These are phyloP conservation scores for Teleopsis dalmanni DNA, from an alignment of 1,140 invertebrate species.

Conservation along the genomic window DNA sequence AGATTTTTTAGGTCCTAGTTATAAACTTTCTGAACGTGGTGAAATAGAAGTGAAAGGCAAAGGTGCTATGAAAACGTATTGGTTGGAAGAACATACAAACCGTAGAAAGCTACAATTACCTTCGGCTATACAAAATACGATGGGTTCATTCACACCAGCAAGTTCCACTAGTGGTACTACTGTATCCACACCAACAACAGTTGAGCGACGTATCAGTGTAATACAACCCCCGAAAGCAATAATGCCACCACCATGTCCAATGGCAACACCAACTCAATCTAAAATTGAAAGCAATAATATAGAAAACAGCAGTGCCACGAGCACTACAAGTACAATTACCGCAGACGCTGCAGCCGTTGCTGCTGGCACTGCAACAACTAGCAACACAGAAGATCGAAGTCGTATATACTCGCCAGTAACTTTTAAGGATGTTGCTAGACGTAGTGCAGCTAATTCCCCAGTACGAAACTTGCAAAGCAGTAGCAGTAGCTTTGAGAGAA, in stretches of 20 bases:
- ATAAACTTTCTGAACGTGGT: slow-evolving; percentile 70
- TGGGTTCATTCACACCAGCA: slow-evolving; percentile 14
- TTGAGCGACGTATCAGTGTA: slow-evolving; percentile 32
- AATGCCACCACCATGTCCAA: slow-evolving; percentile 20
- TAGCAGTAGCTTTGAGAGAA: slow-evolving; percentile 21
- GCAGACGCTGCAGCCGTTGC: slow-evolving; percentile 38
- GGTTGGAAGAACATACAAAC: slow-evolving; percentile 65
- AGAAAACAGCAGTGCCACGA: not conserved
- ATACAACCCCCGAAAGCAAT: slow-evolving; percentile 16
- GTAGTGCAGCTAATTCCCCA: slow-evolving; percentile 67
- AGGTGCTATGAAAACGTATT: slow-evolving; percentile 89
- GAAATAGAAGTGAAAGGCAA: slow-evolving; percentile 82
- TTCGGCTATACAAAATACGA: slow-evolving; percentile 20
- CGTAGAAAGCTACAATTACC: slow-evolving; percentile 48
- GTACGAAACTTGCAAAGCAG: slow-evolving; percentile 44
- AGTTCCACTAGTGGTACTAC: not conserved
- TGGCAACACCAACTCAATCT: not conserved
- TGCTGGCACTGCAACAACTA: slow-evolving; percentile 42
- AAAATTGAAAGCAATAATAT: not conserved
- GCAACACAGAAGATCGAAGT: slow-evolving; percentile 48
- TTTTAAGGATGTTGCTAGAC: slow-evolving; percentile 69
- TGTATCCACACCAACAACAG: not conserved
- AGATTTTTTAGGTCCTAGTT: slow-evolving; percentile 65
- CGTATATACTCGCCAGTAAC: slow-evolving; percentile 75
- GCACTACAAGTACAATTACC: slow-evolving; percentile 18